Conservation (phyloP, 2,113 vertebrate species). For the Peromyscus maniculatus region DNA sequence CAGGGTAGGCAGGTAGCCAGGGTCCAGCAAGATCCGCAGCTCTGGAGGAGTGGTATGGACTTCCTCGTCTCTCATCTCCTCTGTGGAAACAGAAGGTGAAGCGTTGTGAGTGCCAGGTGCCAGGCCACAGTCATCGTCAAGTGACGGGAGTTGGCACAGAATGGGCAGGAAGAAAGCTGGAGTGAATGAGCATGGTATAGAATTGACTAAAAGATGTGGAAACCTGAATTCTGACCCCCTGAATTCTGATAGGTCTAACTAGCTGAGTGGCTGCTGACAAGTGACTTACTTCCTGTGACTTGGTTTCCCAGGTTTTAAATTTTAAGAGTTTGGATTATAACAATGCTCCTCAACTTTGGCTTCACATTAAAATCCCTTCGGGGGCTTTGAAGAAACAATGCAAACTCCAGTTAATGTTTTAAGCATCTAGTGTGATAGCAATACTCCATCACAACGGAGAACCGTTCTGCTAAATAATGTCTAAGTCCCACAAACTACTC, state of each 20-base stretch:
- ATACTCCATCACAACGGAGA: neutral
- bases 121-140: neutral
- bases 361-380: conserved; percentile 21
- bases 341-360: neutral
- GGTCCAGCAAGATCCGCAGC: conserved; percentile 88
- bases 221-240: neutral
- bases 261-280: neutral
- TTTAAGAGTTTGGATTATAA: conserved; percentile 21
- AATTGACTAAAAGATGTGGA: neutral
- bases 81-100: conserved; percentile 72
- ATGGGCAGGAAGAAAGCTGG: neutral
- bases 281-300: neutral
- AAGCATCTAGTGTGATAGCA: neutral
- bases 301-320: conserved; percentile 33
- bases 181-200: neutral
- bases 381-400: conserved; percentile 6
- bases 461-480: neutral
- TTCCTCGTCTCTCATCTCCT: conserved; percentile 90
- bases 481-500: neutral
- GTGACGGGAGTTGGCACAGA: neutral
- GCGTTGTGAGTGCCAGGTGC: neutral
- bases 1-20: conserved; percentile 76
- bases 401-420: conserved; percentile 3
- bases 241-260: neutral
- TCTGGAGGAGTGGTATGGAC: conserved; percentile 90